Percentiles rank a stretch among this genome's conserved stretches.
phyloP scores from a whole-genome alignment of 2,888 invertebrate genomes.

The Drosophila basisetae region DNA sequence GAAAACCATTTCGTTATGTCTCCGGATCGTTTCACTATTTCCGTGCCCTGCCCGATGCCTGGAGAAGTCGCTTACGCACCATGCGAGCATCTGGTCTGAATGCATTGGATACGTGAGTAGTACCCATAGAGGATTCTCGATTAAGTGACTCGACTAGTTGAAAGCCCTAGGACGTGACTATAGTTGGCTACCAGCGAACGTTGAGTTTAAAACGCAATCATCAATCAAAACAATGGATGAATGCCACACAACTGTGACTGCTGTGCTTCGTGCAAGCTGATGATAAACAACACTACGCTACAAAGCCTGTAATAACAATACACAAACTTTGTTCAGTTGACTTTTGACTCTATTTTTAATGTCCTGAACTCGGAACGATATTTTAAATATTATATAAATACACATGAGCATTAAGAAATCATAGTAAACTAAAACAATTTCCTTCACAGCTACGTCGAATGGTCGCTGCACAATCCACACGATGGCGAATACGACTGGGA shows the following conservation, averaged over 20 bases:
- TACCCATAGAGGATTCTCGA: background rate
- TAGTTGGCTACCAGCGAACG: background rate
- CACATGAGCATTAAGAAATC: background rate
- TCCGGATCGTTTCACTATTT: constrained; percentile 95
- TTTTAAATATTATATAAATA: background rate
- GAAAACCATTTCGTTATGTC: constrained; percentile 89
- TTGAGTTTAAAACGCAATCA: background rate
- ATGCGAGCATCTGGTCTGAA: constrained; percentile 94
- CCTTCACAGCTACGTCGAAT: constrained; percentile 90
- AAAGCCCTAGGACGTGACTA: constrained; percentile 20
- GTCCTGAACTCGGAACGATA: background rate
- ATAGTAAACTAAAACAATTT: background rate
- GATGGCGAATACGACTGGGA: constrained; percentile 88
- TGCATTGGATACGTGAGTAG: constrained; percentile 91
- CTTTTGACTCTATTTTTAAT: background rate
- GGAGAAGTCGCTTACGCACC: constrained; percentile 91
- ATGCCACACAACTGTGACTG: constrained; percentile 1
- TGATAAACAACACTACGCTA: constrained; percentile 14
- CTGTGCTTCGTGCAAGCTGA: background rate
- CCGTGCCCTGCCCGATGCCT: constrained; percentile 91
- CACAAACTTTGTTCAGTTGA: background rate
- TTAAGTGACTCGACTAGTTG: background rate
- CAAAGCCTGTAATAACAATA: background rate
- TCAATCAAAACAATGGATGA: constrained; percentile 9
- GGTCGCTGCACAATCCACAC: constrained; percentile 95